Percentiles rank a stretch among this genome's conserved stretches.
phyloP scores from a whole-genome alignment of 2,888 invertebrate genomes.

The Oxytorus armatus region DNA sequence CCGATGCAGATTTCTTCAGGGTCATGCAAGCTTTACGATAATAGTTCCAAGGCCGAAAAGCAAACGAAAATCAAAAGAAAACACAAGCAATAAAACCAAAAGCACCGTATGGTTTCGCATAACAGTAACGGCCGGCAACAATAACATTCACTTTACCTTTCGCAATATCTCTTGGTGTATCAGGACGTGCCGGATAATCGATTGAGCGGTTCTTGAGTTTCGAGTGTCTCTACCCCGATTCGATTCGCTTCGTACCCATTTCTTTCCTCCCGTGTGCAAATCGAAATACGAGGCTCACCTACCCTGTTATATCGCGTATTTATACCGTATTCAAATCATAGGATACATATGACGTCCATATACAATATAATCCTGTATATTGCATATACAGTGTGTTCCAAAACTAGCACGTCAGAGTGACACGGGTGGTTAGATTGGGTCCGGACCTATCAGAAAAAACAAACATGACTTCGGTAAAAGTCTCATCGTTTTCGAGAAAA shows the following conservation, averaged over 20 bases:
- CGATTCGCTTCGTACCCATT: background rate
- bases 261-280: slow-evolving; percentile 2
- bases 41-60: background rate
- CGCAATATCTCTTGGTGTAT: slow-evolving; percentile 13
- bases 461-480: too few species aligned
- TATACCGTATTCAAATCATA: background rate
- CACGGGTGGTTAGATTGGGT: too few species aligned
- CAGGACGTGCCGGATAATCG: slow-evolving; percentile 41
- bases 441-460: too few species aligned
- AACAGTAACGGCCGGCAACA: background rate
- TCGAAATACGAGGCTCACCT: slow-evolving; percentile 31
- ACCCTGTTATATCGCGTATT: background rate
- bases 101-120: background rate
- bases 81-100: slow-evolving; percentile 15
- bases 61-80: background rate
- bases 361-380: too few species aligned
- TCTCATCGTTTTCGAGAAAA: too few species aligned
- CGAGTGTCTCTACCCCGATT: slow-evolving; percentile 14
- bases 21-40: background rate
- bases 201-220: slow-evolving; percentile 46
- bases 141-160: slow-evolving; percentile 46
- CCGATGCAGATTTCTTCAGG: too few species aligned
- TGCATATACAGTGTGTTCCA: too few species aligned
- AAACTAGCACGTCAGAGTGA: too few species aligned
- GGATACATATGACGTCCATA: background rate